A percentile compares a stretch with the other conserved stretches of the same genome.
These are phyloP conservation scores for Hydrochoerus hydrochaeris DNA, from an alignment of 2,113 vertebrate genomes.

Conservation along the genomic window DNA sequence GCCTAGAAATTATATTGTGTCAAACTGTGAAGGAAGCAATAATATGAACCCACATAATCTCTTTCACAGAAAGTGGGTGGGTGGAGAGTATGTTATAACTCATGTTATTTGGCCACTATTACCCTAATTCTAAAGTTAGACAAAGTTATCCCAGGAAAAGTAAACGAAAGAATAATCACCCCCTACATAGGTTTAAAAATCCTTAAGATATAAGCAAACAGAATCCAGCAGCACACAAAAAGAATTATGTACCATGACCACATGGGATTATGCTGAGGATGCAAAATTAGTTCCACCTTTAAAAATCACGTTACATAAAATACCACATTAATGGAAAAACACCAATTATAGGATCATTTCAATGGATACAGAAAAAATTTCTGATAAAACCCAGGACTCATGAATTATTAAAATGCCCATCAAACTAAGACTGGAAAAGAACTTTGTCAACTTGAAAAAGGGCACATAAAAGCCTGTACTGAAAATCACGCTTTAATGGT, in stretches of 20 bases:
- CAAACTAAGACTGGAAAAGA: not conserved
- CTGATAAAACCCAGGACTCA: not conserved
- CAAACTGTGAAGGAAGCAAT: not conserved
- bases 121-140: not conserved
- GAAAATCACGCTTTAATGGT: not conserved
- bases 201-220: not conserved
- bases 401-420: not conserved
- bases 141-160: not conserved
- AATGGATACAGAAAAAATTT: not conserved
- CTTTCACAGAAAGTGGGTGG: not conserved
- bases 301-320: not conserved
- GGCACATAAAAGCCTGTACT: not conserved
- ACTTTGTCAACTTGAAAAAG: slow-evolving; percentile 6
- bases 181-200: not conserved
- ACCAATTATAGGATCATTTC: not conserved
- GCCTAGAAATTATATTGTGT: not conserved
- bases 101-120: not conserved
- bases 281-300: not conserved
- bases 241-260: not conserved
- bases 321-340: not conserved
- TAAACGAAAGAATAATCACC: not conserved
- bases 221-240: not conserved
- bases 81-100: not conserved
- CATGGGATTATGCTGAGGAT: not conserved
- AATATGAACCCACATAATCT: not conserved